These are phyloP conservation scores for Oscheius myriophilus DNA, from an alignment of 2,888 invertebrate species.

Conservation along the genomic window DNA sequence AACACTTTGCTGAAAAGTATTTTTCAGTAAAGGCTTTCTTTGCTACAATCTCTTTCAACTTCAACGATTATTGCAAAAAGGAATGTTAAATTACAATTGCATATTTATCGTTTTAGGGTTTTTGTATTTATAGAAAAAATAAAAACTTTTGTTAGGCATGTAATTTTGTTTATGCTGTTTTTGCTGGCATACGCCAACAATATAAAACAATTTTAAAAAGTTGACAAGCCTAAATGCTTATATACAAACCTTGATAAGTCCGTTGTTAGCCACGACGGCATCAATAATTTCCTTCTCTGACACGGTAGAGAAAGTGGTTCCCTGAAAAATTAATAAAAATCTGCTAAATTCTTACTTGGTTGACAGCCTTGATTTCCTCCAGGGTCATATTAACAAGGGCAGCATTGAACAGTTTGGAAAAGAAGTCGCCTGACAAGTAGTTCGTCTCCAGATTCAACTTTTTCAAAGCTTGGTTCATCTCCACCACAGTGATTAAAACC, in stretches of 20 bases:
- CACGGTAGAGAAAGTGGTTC: slow-evolving; percentile 66
- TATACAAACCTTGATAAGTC: slow-evolving; percentile 59
- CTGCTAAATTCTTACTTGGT: slow-evolving; percentile 78
- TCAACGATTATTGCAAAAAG: too few relatives aligned
- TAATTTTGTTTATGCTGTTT: too few relatives aligned
- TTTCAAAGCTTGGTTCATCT: slow-evolving; percentile 72
- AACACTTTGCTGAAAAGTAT: too few relatives aligned
- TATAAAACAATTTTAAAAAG: too few relatives aligned
- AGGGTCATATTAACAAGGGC: slow-evolving; percentile 86
- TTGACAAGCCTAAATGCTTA: background rate
- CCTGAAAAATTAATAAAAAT: slow-evolving; percentile 37
- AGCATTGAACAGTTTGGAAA: slow-evolving; percentile 85
- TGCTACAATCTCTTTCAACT: too few relatives aligned
- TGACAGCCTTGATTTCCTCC: slow-evolving; percentile 94
- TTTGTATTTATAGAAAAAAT: too few relatives aligned
- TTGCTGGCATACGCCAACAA: too few relatives aligned
- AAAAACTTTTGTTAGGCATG: too few relatives aligned
- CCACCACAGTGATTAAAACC: slow-evolving; percentile 77
- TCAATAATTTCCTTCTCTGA: slow-evolving; percentile 69
- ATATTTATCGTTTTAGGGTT: too few relatives aligned
- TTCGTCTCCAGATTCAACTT: slow-evolving; percentile 84
- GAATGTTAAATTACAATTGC: too few relatives aligned
- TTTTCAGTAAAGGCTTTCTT: too few relatives aligned
- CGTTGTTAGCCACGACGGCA: slow-evolving; percentile 62
- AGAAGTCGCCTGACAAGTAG: slow-evolving; percentile 82